These are phyloP conservation scores for Daboia siamensis DNA, from an alignment of 2,113 vertebrate genomes.

Conservation along the genomic window DNA sequence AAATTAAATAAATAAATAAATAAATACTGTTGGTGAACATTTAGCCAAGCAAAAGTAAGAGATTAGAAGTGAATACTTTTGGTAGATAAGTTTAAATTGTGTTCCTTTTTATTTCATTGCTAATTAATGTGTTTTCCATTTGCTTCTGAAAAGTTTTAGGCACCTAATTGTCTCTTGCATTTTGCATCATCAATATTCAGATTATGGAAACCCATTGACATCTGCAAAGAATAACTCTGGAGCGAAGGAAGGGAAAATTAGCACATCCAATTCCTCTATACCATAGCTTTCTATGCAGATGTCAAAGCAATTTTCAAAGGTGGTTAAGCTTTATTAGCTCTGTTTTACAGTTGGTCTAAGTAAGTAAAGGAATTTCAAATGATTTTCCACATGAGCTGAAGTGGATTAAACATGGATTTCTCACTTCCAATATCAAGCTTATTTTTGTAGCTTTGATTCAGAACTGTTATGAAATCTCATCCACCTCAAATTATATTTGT, in stretches of 20 bases:
- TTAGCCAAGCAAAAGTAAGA: neutral
- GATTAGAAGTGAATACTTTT: neutral
- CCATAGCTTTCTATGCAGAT: slow-evolving; percentile 3
- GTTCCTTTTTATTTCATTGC: neutral
- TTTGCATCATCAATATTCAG: neutral
- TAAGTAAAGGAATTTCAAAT: slow-evolving; percentile 54
- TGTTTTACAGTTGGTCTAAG: slow-evolving; percentile 56
- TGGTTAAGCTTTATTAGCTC: slow-evolving; percentile 56
- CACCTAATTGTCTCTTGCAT: neutral
- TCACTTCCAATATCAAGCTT: slow-evolving; percentile 17
- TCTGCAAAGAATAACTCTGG: neutral
- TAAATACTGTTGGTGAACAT: neutral
- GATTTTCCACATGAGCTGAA: slow-evolving; percentile 33
- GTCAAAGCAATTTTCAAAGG: slow-evolving; percentile 47
- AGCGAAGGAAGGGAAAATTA: slow-evolving; percentile 6
- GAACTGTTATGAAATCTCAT: neutral
- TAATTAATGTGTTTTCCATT: neutral
- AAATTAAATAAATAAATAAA: no score
- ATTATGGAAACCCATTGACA: neutral
- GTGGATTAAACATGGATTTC: slow-evolving; percentile 32
- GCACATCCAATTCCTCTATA: slow-evolving; percentile 20
- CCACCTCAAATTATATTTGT: neutral
- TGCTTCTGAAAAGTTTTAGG: neutral
- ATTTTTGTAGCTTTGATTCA: neutral
- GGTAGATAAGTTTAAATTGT: neutral